These are phyloP conservation scores for Smutsia gigantea DNA, from an alignment of 2,797 vertebrate species.

Conservation along the genomic window DNA sequence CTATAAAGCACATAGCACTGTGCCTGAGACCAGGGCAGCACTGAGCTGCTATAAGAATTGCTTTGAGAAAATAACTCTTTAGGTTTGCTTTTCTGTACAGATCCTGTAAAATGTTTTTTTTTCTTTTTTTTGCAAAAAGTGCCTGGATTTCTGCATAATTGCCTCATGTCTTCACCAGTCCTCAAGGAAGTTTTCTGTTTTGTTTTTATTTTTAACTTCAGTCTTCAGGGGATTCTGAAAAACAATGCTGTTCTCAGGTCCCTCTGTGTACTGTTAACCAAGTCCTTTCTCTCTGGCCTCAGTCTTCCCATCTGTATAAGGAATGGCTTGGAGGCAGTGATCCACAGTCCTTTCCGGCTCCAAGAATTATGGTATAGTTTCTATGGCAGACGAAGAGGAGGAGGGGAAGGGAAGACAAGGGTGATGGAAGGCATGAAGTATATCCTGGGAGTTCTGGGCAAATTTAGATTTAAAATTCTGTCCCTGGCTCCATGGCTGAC, in stretches of 20 bases:
- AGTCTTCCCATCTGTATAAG: not conserved
- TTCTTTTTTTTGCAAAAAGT: not conserved
- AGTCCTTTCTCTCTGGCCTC: not conserved
- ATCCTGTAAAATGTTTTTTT: not conserved
- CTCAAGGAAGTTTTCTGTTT: not conserved
- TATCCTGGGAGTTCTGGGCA: not conserved
- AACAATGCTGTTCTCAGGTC: not conserved
- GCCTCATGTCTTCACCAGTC: not conserved
- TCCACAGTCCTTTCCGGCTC: not conserved
- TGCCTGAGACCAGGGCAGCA: not conserved
- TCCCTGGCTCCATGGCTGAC: slow-evolving; percentile 23
- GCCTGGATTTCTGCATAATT: not conserved
- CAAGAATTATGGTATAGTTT: not conserved
- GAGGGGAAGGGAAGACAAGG: too few relatives aligned
- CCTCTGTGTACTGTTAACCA: not conserved
- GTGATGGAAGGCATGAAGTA: not conserved
- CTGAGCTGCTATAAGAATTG: not conserved
- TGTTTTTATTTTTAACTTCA: not conserved
- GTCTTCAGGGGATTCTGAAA: not conserved
- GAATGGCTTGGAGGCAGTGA: not conserved
- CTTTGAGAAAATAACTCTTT: not conserved
- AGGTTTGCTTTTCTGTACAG: not conserved
- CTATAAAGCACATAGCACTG: not conserved
- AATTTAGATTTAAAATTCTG: slow-evolving; percentile 48
- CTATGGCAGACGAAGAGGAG: not conserved